Conservation (phyloP, 2,888 invertebrate genomes). For the Eristalis arbustorum region DNA sequence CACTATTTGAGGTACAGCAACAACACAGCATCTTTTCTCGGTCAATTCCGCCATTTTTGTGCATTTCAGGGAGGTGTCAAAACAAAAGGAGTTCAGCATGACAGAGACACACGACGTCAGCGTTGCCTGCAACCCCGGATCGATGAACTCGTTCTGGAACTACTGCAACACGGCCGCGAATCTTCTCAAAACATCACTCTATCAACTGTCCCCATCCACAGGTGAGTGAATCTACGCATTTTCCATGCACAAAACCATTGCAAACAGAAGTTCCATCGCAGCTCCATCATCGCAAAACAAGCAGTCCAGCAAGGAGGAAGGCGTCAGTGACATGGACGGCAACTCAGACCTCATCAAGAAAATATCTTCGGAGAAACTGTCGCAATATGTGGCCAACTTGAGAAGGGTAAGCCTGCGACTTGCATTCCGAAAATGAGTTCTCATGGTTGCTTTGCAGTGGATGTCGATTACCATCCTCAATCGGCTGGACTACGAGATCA, state of each 20-base stretch:
- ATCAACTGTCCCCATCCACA: slow-evolving; percentile 78
- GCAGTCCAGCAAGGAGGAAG: slow-evolving; percentile 77
- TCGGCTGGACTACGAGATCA: slow-evolving; percentile 88
- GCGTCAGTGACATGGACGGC: slow-evolving; percentile 76
- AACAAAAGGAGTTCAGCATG: slow-evolving; percentile 74
- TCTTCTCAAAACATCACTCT: slow-evolving; percentile 78
- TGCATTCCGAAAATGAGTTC: neutral
- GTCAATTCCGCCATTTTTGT: neutral
- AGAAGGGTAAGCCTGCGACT: slow-evolving; percentile 82
- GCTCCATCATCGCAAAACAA: slow-evolving; percentile 76
- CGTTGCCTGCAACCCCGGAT: slow-evolving; percentile 72
- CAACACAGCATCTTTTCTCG: too few species aligned
- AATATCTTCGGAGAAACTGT: slow-evolving; percentile 83
- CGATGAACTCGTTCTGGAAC: slow-evolving; percentile 79
- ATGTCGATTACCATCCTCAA: slow-evolving; percentile 90
- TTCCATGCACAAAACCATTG: neutral
- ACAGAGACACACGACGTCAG: slow-evolving; percentile 74
- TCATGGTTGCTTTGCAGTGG: slow-evolving; percentile 84
- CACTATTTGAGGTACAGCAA: slow-evolving; percentile 79
- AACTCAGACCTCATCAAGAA: slow-evolving; percentile 79
- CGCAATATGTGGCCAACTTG: slow-evolving; percentile 89
- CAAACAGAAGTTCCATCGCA: slow-evolving; percentile 8
- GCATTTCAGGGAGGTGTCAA: slow-evolving; percentile 73
- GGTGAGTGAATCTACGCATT: slow-evolving; percentile 56
- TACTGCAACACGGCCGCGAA: slow-evolving; percentile 79